Base-by-base conservation (phyloP, 2,797 vertebrate species). In the Rhabdophis nuchalis region DNA sequence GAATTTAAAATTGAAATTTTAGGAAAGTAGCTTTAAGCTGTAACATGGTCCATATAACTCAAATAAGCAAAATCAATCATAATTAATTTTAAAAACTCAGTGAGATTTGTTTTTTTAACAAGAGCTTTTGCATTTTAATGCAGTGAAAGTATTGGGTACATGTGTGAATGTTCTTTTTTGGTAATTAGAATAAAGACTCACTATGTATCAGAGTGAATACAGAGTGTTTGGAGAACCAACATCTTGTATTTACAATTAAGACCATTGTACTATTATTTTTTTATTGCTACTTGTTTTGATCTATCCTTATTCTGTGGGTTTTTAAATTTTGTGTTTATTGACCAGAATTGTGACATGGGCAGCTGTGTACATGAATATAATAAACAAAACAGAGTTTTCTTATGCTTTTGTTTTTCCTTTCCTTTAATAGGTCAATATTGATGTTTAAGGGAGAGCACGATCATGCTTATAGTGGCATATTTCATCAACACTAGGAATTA, bases 51-150 rank as follows among this genome's bases (percentile, higher is more conserved):
- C 36, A 46, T 23, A 77, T 14, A 41, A 29, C 46, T 57, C 87
- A 50, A 88, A 57, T 68, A 85, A 93, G 52, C 5, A 36, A 91
- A 56, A 1, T 18, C 16, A 82, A 92, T 64, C 85, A 94, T n/a
- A 54, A 94, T n/a, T 53, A 94, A 88, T 14, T 91, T 68, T 27
- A 53, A 57, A 8, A 7, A 68, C n/a, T 92, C 90, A 91, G 32
- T 50, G 90, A 77, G 11, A 94, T 92, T 85, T 54, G 14, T 20
- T 93, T 92, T 64, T 93, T 92, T 93, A 93, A 92, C n/a, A n/a
- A 91, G 72, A 92, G 91, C 91, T 77, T 9, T 93, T 88, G n/a
- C 46, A 50, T 29, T 93, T 93, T 88, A 92, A 88, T 54, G 87
- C 50, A 87, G 86, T 92, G 54, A 72, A 93, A 86, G 90, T 94